Base-by-base conservation (phyloP, 2,797 vertebrate species). In the Peromyscus aztecus region DNA sequence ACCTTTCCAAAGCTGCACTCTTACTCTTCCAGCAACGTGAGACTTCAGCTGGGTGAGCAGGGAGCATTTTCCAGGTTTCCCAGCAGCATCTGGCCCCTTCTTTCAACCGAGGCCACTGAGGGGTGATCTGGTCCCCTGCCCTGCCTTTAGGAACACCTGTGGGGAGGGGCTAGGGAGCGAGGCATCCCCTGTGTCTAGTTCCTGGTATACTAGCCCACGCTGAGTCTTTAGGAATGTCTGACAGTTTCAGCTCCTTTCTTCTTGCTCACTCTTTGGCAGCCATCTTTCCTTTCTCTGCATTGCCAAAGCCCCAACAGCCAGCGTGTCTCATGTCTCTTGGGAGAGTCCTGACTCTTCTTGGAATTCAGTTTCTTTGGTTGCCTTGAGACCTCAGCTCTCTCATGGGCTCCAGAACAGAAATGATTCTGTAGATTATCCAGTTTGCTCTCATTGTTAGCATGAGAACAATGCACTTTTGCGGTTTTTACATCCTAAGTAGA, bases 301-400 rank as follows among this genome's bases (percentile, higher is more conserved):
- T 67, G 61, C 49, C 80, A 49, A 65, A 76, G 57, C 76, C 19
- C 24, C 84, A 93, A 75, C 46, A 55, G n/a, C n/a, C 75, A 80
- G 24, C 61, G 14, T 67, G 61, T 92, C 67, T 95, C 16, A 1
- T 83, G 84, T 92, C 76, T 88, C 43, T 55, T 37, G 37, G 29
- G 61, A 85, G 29, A 63, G 31, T 69, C 76, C 57, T 52, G 34
- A 46, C 80, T 59, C 10, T 90, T 46, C 73, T 31, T 61, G 4
- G 40, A 94, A 84, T 65, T 93, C 37, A 34, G 4, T 83, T 81
- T 96, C 59, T 37, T 92, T 63, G 61, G 31, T 76, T 91, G 80
- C 71, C 69, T 95, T 77, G 57, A 88, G 85, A 65, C 16, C 31
- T 94, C 23, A 4, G 82, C 27, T 97, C 81, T 94, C 84, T 80